These are phyloP conservation scores for Nycticryphes semicollaris DNA, from an alignment of 2,113 vertebrate species.

Conservation along the genomic window DNA sequence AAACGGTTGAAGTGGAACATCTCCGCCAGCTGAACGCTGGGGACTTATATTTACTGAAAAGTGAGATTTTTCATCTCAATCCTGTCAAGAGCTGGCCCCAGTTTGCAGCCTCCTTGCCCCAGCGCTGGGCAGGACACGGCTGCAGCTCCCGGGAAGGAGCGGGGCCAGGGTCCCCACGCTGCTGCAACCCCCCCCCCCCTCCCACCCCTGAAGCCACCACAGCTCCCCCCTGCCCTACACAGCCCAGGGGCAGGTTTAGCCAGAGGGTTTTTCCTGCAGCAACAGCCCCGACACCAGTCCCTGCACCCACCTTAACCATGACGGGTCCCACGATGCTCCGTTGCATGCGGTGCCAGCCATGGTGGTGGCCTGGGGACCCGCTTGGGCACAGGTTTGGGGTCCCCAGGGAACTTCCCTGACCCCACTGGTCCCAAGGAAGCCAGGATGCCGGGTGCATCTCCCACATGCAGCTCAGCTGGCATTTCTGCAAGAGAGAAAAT, in stretches of 20 bases:
- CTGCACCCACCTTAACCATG: rapidly evolving
- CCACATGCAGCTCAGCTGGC: background rate
- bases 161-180: background rate
- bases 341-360: rapidly evolving
- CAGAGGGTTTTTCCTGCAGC: background rate
- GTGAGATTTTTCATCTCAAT: background rate
- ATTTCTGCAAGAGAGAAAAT: background rate
- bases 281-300: background rate
- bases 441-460: background rate
- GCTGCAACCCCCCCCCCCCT: background rate
- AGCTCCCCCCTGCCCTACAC: background rate
- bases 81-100: rapidly evolving
- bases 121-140: rapidly evolving
- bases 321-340: rapidly evolving
- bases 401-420: background rate
- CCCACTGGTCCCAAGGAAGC: rapidly evolving
- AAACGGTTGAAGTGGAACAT: background rate
- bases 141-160: background rate
- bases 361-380: background rate
- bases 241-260: background rate
- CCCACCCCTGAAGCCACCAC: background rate
- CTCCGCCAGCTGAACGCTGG: rapidly evolving
- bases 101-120: background rate
- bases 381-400: rapidly evolving
- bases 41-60: background rate